Evolutionary conservation across 2,888 invertebrate genomes (phyloP), one percentile per base, ranked within the genome.

Genomic region (Parthenolecanium corni): DNA sequence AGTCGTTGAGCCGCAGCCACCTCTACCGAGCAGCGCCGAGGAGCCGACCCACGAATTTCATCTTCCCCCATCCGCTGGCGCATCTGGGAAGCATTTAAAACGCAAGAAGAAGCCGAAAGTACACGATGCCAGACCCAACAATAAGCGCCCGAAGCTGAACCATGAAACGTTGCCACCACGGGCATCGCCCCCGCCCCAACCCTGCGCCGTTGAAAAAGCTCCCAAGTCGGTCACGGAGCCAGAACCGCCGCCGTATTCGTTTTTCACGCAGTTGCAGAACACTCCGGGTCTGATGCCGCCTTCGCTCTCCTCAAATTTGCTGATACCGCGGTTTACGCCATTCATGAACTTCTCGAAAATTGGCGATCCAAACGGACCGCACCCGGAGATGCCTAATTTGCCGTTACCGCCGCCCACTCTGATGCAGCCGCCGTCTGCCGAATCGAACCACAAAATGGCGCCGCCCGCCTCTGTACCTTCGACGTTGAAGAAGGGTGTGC

Each of bases 361-460:
- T 64, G 31, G 5, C 4, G 69, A 69, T 66, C 76, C 77, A 58
- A 77, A 78, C 68, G 72, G 74, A 68, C 78, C 79, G 1, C 78
- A 78, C 40, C 78, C 78, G 4, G 78, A 77, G 24, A 78, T 77
- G 1, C 79, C 79, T 0, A 63, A 63, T 16, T 31, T 54, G 23
- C 63, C 63, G 76, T 76, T 21, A 78, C 78, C 12, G 79, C 80
- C 2, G 78, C 77, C 72, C 80, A 80, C 14, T 79, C 80, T 0
- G 80, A 80, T 70, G 72, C 79, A 54, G 23, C 20, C 23, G 5
- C 1, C 9, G 21, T 4, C 49, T 5, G 14, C 14, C 49, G 3
- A 21, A 12, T 16, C n/a, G 16, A 23, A n/a, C 44, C 44, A n/a
- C 16, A 38, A 49, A 36, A 36, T 6, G 21, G 16, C 44, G 21